Evolutionary conservation across 2,797 vertebrate genomes (phyloP).

Genomic region (Rhinoraja longicauda): DNA sequence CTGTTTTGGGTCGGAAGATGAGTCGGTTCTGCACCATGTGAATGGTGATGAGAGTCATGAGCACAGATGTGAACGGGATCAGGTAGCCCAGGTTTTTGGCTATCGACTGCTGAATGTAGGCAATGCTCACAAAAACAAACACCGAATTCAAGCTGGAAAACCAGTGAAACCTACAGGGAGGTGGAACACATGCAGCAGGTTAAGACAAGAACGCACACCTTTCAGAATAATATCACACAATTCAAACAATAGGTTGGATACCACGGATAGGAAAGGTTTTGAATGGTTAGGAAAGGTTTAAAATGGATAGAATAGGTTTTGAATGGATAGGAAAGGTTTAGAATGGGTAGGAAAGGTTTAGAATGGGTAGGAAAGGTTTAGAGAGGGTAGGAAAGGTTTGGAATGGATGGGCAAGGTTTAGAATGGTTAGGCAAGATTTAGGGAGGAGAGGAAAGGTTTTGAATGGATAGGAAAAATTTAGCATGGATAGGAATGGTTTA

Average conservation of each 20-base stretch:
- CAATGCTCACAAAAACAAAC: slow-evolving; percentile 81
- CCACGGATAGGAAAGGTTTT: too few relatives aligned
- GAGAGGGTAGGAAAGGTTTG: too few relatives aligned
- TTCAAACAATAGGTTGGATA: background rate
- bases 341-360: too few relatives aligned
- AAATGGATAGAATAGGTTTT: too few relatives aligned
- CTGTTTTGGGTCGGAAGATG: slow-evolving; percentile 75
- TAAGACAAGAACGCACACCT: background rate
- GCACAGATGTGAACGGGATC: slow-evolving; percentile 76
- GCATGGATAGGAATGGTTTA: too few relatives aligned
- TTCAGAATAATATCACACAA: background rate
- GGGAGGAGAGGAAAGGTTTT: too few relatives aligned
- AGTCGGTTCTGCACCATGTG: slow-evolving; percentile 77
- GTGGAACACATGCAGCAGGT: background rate
- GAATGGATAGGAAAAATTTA: too few relatives aligned
- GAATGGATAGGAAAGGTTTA: too few relatives aligned
- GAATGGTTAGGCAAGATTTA: too few relatives aligned
- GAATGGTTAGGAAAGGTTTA: too few relatives aligned
- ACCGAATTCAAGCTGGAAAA: slow-evolving; percentile 77
- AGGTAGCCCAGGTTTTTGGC: slow-evolving; percentile 77
- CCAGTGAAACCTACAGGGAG: slow-evolving; percentile 77
- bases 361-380: too few relatives aligned
- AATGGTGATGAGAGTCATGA: slow-evolving; percentile 75
- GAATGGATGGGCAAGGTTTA: too few relatives aligned
- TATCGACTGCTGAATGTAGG: slow-evolving; percentile 81